Evolutionary conservation across 2,797 vertebrate species (phyloP), one percentile per base, ranked within the genome.

Genomic region (Xiphophorus birchmanni): DNA sequence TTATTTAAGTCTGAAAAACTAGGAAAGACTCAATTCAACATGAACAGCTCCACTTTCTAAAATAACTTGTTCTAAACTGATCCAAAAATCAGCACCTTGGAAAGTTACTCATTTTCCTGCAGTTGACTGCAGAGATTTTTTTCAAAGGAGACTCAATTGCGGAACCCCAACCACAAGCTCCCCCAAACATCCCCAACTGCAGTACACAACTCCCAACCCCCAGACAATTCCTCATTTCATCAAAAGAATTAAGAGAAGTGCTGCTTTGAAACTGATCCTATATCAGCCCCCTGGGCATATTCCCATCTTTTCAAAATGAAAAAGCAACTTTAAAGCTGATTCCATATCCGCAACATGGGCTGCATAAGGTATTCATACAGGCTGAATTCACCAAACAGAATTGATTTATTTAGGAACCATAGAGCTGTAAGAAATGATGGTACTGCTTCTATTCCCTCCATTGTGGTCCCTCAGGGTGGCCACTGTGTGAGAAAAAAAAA

Each of bases 281-380:
- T 58, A 86, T 82, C 79, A 79, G 79, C 73, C 83, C 84, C 71
- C 35, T n/a, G 63, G 85, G 84, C 54, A 74, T 75, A 48, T 80
- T 69, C 54, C 50, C 37, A 72, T 72, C 42, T 80, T 74, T 74
- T 75, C 47, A 5, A 65, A 82, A 72, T 12, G 56, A 48, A 72
- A 77, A 63, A 77, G 69, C 54, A 40, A 42, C 76, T 74, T 84
- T 72, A 80, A 84, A 88, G 63, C 56, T 72, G 58, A 85, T 83
- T 77, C 80, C 44, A 72, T 50, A 75, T 84, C 80, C 75, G 67
- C 44, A 71, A 77, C 77, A 80, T 78, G n/a, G 44, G 76, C 63
- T 76, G 44, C 74, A 58, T 79, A 32, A 74, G 69, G 84, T 84
- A 82, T 84, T 80, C 35, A 85, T 60, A 47, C 3, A 18, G 29